Evolutionary conservation across 1,140 invertebrate species (phyloP), one percentile per base, ranked within the genome.

Genomic region (Octopus sinensis): DNA sequence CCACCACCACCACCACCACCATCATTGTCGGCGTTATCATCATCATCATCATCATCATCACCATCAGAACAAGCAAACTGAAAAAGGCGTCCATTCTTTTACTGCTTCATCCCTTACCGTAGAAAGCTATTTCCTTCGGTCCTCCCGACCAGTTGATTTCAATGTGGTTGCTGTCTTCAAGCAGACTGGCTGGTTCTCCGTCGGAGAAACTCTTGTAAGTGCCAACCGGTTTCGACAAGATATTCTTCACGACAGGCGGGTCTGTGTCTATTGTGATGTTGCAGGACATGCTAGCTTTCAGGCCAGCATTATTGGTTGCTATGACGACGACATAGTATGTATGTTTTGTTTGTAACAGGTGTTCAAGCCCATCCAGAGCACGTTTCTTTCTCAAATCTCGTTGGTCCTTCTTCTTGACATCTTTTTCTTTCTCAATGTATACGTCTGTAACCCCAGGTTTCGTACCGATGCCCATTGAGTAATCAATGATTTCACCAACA

Each of bases 201-300:
- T 12, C 62, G 9, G 13, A 12, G 43, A 54, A 13, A 23, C 51
- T 30, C 17, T 51, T 17, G 6, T 54, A 54, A 54, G 71, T 52
- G n/a, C 79, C n/a, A n/a, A 71, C 76, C 6, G 62, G 52, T 30
- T 76, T 77, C 12, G 80, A 6, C 9, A 43, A 13, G 54, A 75
- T 52, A 54, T 76, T 54, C n/a, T 53, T 78, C 71, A 86, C 56
- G 79, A 83, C 81, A 52, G 85, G 85, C 53, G 81, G 80, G 56
- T 78, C 5, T 5, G 81, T 79, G 17, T 83, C 79, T 13, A 84
- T 83, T 10, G 80, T 83, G 43, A 86, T 79, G 30, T 86, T 82
- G 80, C 84, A 84, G 53, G 84, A 83, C n/a, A 77, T 54, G 6
- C 76, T 17, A 7, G 76, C 76, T 4, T n/a, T 78, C 56, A 80